These are phyloP conservation scores for Drosophila multiciliata DNA, from an alignment of 2,888 invertebrate genomes.

Conservation along the genomic window DNA sequence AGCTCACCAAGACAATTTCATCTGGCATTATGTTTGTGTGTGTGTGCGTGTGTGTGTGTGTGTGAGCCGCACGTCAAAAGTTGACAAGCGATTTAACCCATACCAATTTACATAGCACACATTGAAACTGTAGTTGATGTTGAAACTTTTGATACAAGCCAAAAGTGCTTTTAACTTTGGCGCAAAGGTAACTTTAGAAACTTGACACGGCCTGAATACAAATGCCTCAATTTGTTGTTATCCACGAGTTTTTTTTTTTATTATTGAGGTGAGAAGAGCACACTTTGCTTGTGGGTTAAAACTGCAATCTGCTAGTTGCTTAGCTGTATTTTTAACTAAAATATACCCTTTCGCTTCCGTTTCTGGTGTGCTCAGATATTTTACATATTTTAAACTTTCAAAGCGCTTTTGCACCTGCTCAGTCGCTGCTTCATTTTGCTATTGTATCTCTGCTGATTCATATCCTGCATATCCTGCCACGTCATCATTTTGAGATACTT, in stretches of 20 bases:
- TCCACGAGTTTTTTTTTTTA: not conserved
- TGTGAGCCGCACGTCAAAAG: conserved; percentile 8
- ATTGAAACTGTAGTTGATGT: conserved; percentile 33
- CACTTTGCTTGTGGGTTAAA: conserved; percentile 12
- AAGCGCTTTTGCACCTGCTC: conserved; percentile 13
- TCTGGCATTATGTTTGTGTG: not conserved
- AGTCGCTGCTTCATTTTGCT: not conserved
- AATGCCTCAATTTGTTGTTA: conserved; percentile 3
- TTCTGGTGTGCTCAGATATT: conserved; percentile 26
- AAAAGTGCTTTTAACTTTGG: conserved; percentile 40
- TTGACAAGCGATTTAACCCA: conserved; percentile 25
- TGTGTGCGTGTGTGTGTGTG: not conserved
- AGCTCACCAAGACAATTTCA: conserved; percentile 1
- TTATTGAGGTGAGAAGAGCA: conserved; percentile 19
- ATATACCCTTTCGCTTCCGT: conserved; percentile 35
- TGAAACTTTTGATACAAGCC: conserved; percentile 50
- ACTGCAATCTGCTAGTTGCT: not conserved
- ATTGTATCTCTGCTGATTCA: conserved; percentile 20
- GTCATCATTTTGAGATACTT: not conserved
- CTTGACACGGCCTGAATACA: conserved; percentile 40
- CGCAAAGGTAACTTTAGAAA: conserved; percentile 20
- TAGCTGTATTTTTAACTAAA: conserved; percentile 25
- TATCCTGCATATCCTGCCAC: conserved; percentile 22
- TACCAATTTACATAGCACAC: conserved; percentile 2
- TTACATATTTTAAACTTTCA: conserved; percentile 19